Conservation (phyloP, 2,797 vertebrate genomes). For the Lepilemur ruficaudatus region DNA sequence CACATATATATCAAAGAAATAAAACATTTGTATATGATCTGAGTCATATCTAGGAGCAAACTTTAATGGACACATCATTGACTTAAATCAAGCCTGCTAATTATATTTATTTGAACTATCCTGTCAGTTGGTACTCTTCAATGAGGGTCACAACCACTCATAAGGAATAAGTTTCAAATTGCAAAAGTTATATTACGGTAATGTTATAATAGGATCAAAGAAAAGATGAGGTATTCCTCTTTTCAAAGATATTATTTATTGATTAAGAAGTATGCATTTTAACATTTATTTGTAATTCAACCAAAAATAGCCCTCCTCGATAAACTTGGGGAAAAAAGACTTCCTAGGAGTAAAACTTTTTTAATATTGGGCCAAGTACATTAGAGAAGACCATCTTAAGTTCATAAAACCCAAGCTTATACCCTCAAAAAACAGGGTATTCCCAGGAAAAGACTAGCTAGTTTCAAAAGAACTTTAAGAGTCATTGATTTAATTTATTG, state of each 20-base stretch:
- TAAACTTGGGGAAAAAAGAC: not conserved
- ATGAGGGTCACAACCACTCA: not conserved
- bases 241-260: not conserved
- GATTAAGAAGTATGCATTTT: not conserved
- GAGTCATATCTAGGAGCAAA: not conserved
- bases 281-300: not conserved
- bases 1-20: not conserved
- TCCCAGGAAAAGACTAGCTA: not conserved
- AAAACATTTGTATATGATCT: not conserved
- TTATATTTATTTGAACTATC: not conserved
- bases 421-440: not conserved
- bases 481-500: not conserved
- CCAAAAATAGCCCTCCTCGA: not conserved
- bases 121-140: not conserved
- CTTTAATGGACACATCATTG: not conserved
- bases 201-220: not conserved
- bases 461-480: not conserved
- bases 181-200: not conserved
- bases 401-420: not conserved
- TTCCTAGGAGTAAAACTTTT: not conserved
- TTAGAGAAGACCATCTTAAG: not conserved
- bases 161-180: not conserved
- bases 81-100: not conserved
- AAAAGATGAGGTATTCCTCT: not conserved
- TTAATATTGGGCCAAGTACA: not conserved